Base-by-base conservation (phyloP, 1,140 invertebrate species). In the Carcinoscorpius rotundicauda region DNA sequence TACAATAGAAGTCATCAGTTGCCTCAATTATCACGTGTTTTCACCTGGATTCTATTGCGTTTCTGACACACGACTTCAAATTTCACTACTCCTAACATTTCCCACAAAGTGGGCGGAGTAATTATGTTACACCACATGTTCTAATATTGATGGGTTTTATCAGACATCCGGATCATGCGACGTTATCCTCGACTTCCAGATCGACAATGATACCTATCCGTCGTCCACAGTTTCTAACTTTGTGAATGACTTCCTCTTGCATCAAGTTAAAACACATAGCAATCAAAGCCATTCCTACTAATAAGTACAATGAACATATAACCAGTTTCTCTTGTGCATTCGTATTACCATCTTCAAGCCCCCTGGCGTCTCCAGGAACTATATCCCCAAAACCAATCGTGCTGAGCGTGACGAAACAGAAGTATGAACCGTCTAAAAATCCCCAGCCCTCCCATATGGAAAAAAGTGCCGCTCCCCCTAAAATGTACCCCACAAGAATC, bases 261-360 rank as follows among this genome's bases (percentile, higher is more conserved):
- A 96, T 96, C 52, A 98, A 82, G 60, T 82, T 96, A 81, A 98
- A 98, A 78, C 93, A 98, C 96, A 98, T 98, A 69, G 95, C 95
- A 61, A 98, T 89, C 4, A 98, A 80, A 4, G 96, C 96, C 93
- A 98, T 97, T 49, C 85, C 96, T 66, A 97, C 69, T 60, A 11
- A 81, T 73, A 68, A 56, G 49, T 68, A 68, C 5, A 68, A 51
- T 0, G 66, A 68, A n/a, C 66, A 85, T 29, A 29, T 29, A 53
- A 81, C 75, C 48, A 82, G 70, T 70, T 82, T 80, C n/a, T 89
- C 80, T 71, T 90, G 80, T 29, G 29, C 29, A 29, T 29, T 29
- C 29, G 29, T 29, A 29, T 29, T 29, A 29, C 79, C 76, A 60
- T 65, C 84, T 77, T 60, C 90, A 83, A 70, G 86, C 79, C 72